These are phyloP conservation scores for Drosophila sp. DNA, from an alignment of 1,140 invertebrate genomes.

Conservation along the genomic window DNA sequence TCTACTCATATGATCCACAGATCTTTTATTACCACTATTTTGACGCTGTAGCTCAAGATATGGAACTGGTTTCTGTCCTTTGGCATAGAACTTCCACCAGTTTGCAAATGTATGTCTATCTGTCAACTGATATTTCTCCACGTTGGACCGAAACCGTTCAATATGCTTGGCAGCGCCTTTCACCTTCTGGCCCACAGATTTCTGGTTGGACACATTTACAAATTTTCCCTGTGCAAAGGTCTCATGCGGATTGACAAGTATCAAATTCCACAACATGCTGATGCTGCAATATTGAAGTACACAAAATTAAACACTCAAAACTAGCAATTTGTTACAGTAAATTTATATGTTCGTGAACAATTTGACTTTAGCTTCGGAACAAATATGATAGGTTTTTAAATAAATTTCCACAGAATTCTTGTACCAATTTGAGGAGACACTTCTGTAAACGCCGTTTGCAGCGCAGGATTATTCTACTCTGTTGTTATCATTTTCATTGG, in stretches of 20 bases:
- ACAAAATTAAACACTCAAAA: background rate
- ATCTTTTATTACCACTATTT: background rate
- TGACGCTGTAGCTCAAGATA: constrained; percentile 3
- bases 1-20: constrained; percentile 5
- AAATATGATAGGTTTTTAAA: background rate
- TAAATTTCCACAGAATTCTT: too few species aligned
- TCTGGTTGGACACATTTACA: background rate
- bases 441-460: too few species aligned
- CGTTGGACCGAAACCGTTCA: constrained; percentile 9
- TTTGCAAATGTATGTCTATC: constrained; percentile 16
- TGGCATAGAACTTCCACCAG: constrained; percentile 36
- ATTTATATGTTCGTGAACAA: constrained; percentile 16
- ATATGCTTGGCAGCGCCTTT: background rate
- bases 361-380: constrained; percentile 26
- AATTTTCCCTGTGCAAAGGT: background rate
- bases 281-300: background rate
- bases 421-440: too few species aligned
- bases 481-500: too few species aligned
- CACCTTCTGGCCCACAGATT: background rate
- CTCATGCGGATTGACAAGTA: constrained; percentile 22
- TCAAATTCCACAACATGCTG: constrained; percentile 10
- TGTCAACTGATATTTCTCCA: constrained; percentile 3
- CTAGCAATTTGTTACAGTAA: constrained; percentile 39
- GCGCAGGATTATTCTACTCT: too few species aligned
- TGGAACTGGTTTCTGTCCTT: constrained; percentile 21